Conservation (phyloP, 2,888 invertebrate genomes). For the Bruchidius siliquastri region DNA sequence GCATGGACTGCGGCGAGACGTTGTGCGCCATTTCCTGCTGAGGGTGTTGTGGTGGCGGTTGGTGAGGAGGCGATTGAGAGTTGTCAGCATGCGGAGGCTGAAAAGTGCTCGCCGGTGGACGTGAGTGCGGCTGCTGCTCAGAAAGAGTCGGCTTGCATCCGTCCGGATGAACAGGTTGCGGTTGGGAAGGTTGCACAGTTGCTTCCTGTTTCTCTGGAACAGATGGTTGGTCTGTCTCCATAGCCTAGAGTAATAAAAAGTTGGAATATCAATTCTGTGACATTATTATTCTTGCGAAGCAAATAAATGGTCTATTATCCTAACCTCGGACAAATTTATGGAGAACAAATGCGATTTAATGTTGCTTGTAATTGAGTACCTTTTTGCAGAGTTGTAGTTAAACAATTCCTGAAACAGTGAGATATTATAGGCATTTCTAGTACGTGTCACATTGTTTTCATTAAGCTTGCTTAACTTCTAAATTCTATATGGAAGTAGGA, state of each 20-base stretch:
- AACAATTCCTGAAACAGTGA: no score
- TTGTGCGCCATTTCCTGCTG: not conserved
- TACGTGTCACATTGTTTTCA: no score
- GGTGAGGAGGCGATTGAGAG: slow-evolving; percentile 4
- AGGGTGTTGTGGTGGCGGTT: slow-evolving; percentile 15
- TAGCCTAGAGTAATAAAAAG: not conserved
- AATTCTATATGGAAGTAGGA: no score
- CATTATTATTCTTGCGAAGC: no score
- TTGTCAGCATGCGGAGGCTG: not conserved
- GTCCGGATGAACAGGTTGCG: not conserved
- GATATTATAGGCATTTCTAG: no score
- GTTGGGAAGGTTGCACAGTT: not conserved
- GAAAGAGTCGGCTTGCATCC: not conserved
- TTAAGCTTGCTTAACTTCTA: no score
- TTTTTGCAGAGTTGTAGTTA: no score
- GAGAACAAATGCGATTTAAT: no score
- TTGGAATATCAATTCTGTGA: no score
- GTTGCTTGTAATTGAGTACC: no score
- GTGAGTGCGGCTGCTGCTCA: not conserved
- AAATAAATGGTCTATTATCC: no score
- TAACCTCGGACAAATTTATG: no score
- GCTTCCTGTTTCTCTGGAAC: not conserved
- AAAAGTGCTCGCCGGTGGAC: not conserved
- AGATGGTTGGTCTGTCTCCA: slow-evolving; percentile 6
- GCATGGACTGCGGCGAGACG: not conserved